Percentiles rank a stretch among this genome's conserved stretches.
Conservation (phyloP, 2,113 vertebrate genomes). For the Orycteropus afer region DNA sequence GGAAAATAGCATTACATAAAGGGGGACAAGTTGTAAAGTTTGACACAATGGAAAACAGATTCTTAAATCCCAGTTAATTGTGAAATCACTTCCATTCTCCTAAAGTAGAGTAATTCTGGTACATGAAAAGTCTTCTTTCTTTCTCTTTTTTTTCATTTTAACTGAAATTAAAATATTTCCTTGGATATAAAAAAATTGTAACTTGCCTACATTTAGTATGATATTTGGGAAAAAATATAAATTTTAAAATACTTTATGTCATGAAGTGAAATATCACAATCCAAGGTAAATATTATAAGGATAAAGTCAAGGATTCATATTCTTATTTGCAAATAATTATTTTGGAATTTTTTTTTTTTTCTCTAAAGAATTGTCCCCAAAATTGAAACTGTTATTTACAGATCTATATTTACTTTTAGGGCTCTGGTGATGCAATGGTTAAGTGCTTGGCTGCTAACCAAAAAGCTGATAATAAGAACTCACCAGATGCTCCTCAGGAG, state of each 20-base stretch:
- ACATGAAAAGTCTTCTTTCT: neutral
- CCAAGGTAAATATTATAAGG: neutral
- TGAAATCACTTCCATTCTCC: neutral
- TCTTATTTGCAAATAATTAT: neutral
- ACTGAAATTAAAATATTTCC: neutral
- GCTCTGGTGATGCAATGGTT: too few relatives aligned
- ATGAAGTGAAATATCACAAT: neutral
- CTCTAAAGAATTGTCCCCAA: neutral
- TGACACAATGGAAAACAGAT: neutral
- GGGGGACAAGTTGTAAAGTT: neutral
- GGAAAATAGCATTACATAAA: neutral
- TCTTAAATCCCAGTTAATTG: neutral
- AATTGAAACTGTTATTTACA: neutral
- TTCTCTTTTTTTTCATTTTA: neutral
- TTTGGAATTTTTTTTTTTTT: neutral
- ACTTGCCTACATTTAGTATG: neutral
- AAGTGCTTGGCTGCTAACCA: too few relatives aligned
- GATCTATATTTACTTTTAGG: neutral
- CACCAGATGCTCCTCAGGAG: too few relatives aligned
- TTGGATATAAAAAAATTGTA: neutral
- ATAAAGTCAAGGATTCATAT: neutral
- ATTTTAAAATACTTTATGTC: neutral
- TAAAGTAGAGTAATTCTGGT: neutral
- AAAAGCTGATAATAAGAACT: too few relatives aligned
- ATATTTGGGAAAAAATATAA: neutral